phyloP scores from a whole-genome alignment of 2,797 vertebrate species.

The Anguilla megastoma region DNA sequence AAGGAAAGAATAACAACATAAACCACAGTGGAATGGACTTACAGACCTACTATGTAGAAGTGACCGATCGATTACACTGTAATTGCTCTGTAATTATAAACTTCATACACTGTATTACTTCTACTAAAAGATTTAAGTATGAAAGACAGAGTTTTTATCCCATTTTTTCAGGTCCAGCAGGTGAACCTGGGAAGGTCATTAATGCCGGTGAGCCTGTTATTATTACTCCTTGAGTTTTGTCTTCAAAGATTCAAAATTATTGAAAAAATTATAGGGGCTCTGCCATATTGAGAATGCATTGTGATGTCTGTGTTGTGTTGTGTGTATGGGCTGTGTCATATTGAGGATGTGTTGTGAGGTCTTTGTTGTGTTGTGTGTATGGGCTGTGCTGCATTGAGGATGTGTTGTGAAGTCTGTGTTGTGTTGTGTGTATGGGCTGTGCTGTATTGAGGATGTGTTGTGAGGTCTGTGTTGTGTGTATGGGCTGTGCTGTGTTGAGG shows the following conservation, averaged over 20 bases:
- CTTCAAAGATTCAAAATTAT: background rate
- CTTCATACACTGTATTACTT: background rate
- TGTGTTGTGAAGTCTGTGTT: slow-evolving; percentile 1
- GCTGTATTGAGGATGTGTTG: background rate
- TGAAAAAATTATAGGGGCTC: too few relatives aligned
- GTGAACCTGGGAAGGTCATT: slow-evolving; percentile 81
- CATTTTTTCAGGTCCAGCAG: slow-evolving; percentile 79
- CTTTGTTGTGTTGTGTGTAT: background rate
- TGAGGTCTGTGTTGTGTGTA: too few relatives aligned
- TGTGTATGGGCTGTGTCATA: background rate
- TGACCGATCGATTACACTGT: background rate
- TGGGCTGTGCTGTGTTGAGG: background rate
- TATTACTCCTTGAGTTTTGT: background rate
- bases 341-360: background rate
- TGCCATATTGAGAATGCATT: too few relatives aligned
- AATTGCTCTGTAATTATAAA: background rate
- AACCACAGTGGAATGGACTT: background rate
- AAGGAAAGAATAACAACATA: background rate
- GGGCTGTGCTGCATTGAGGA: slow-evolving; percentile 27
- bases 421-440: background rate
- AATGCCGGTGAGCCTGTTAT: slow-evolving; percentile 76
- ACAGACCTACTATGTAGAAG: background rate
- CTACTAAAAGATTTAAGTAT: background rate
- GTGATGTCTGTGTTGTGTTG: background rate
- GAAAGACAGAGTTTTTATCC: slow-evolving; percentile 18